Base-by-base conservation (phyloP, 2,888 invertebrate genomes). In the Leucozona laternaria region DNA sequence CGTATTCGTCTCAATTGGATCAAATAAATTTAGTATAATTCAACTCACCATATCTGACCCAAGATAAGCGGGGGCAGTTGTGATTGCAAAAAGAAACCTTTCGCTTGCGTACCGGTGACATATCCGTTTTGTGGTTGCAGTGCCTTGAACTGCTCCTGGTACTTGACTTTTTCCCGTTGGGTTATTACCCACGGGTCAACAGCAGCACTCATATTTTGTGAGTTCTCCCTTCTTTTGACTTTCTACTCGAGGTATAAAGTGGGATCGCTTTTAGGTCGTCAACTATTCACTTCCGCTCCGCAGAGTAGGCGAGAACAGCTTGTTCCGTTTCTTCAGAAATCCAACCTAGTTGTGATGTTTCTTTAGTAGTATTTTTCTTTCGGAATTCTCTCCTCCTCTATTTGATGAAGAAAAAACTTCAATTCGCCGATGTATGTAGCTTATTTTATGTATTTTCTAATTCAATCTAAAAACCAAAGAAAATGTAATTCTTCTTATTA, bases 31-130 rank as follows among this genome's bases (percentile, higher is more conserved):
- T n/a, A 37, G 4, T 20, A 55, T 34, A 60, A 45, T 28, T n/a
- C 22, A 48, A 90, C 92, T 93, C 94, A 97, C 99, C 99, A 99
- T 92, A 99, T 98, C 92, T 98, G 97, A 4, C 98, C 99, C 55
- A 99, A 94, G 71, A 98, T 93, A 4, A 95, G 94, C 0, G 98
- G 97, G 7, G 98, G 97, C 87, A 99, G 94, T 90, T 98, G 98
- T 0, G 98, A 98, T 93, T 96, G 97, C 86, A 99, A 93, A 91
- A 99, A 96, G 91, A 99, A 98, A 68, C 96, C 95, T 93, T 98
- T 97, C 0, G 98, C 99, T 91, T 98, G 98, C 77, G 96, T 97
- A 0, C 98, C 99, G 20, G 97, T 97, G 15, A 99, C 95, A 89
- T 96, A 95, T 2, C 98, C 98, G 92, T 96, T 96, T 45, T 95